Evolutionary conservation across 1,140 invertebrate genomes (phyloP), one percentile per base, ranked within the genome.

Genomic region (Ylistrum balloti): DNA sequence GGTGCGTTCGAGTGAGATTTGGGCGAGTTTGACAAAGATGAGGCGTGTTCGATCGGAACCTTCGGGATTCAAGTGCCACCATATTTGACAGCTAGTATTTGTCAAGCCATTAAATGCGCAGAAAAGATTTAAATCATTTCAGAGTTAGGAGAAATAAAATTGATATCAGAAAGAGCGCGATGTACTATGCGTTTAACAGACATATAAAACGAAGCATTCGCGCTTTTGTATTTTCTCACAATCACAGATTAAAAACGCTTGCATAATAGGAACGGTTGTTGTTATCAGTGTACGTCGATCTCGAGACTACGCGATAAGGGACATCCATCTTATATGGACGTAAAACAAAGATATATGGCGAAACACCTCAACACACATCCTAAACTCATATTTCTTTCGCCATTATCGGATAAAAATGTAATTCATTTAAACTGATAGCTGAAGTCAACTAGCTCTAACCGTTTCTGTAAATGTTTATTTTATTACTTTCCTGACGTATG

Each of bases 111-210:
- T 74, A 74, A 74, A 74, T 74, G 56, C 56, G 11, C 56, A 74
- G 56, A 74, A 74, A 74, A 74, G 56, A 74, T 74, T 11, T 74
- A 74, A 74, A 74, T 74, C 56, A 74, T 74, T 74, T 74, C 56
- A 74, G 56, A 74, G n/a, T 74, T n/a, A 74, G 56, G 56, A 74
- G 56, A 74, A 74, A 74, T 74, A 74, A 74, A 74, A 74, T 74
- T 74, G 56, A 74, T 74, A 74, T 74, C 56, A 74, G 56, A 74
- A 74, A 28, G 56, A 74, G 56, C 56, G 56, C 56, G 56, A 28
- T 74, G 56, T 74, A 74, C 56, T 74, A 74, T n/a, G 56, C 22
- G 56, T 74, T 74, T 74, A n/a, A 28, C 56, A 74, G 56, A 74
- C 56, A 74, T 74, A 74, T 74, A 74, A 74, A 74, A 74, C 56